Evolutionary conservation across 1,140 invertebrate species (phyloP).

Genomic region (Agrilus planipennis): DNA sequence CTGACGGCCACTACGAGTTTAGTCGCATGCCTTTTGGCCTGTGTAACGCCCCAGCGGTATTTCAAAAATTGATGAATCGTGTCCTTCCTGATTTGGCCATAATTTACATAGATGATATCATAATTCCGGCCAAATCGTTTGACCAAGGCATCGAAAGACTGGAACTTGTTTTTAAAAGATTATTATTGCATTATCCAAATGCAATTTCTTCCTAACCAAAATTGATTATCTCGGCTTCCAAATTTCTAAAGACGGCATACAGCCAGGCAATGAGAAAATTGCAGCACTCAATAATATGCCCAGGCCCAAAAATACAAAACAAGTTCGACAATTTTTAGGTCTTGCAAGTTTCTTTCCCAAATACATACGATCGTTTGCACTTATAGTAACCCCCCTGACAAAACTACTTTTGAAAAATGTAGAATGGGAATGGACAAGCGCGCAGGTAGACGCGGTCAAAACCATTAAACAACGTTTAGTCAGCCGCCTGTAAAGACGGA

Average conservation of each 20-base stretch:
- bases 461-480: constrained; percentile 7
- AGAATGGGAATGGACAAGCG: constrained; percentile 13
- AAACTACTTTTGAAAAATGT: constrained; percentile 20
- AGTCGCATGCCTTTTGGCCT: constrained; percentile 35
- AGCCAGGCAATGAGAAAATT: not conserved
- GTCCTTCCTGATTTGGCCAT: too few relatives aligned
- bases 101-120: too few relatives aligned
- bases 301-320: not conserved
- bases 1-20: constrained; percentile 33
- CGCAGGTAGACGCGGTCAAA: constrained; percentile 10
- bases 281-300: constrained; percentile 2
- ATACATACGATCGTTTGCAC: constrained; percentile 25
- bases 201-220: too few relatives aligned
- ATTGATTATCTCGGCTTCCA: not conserved
- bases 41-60: constrained; percentile 24
- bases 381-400: constrained; percentile 21
- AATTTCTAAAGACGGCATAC: not conserved
- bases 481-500: constrained; percentile 24
- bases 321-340: constrained; percentile 4
- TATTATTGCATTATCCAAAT: too few relatives aligned
- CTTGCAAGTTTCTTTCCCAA: constrained; percentile 21
- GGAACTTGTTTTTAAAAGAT: too few relatives aligned
- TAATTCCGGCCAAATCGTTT: too few relatives aligned
- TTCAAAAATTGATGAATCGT: too few relatives aligned
- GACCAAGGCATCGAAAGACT: too few relatives aligned